A percentile compares a stretch with the other conserved stretches of the same genome.
Conservation (phyloP, 2,113 vertebrate genomes). For the Ivindomyrus marchei region DNA sequence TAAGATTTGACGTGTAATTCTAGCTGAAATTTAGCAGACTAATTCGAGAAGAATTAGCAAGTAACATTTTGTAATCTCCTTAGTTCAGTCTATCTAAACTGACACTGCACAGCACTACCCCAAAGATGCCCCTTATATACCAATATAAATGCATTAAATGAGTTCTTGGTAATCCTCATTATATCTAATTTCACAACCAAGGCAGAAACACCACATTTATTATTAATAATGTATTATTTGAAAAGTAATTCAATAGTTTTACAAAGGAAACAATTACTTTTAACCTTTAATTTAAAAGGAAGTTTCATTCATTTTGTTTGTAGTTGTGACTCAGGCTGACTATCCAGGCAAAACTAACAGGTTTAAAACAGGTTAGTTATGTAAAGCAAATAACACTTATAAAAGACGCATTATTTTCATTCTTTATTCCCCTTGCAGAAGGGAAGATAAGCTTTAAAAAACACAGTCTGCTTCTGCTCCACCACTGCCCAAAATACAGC, state of each 20-base stretch:
- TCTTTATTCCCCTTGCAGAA: background rate
- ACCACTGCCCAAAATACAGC: background rate
- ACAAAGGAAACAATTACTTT: background rate
- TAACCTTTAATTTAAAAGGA: background rate
- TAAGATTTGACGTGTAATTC: background rate
- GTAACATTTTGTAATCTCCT: background rate
- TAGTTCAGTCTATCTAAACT: background rate
- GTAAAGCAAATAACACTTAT: background rate
- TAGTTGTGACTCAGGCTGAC: background rate
- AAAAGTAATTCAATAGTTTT: background rate
- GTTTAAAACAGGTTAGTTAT: background rate
- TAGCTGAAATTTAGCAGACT: background rate
- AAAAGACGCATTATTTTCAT: background rate
- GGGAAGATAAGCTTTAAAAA: slow-evolving; percentile 12
- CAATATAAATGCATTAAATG: background rate
- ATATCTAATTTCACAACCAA: background rate
- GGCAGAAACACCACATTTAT: background rate
- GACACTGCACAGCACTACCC: background rate
- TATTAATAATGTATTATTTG: background rate
- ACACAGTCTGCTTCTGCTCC: background rate
- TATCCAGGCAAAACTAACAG: background rate
- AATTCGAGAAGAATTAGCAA: background rate
- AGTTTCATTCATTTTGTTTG: background rate
- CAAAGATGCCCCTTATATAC: background rate
- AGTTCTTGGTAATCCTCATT: background rate